A percentile compares a stretch with the other conserved stretches of the same genome.
phyloP scores from a whole-genome alignment of 1,140 invertebrate species.

The Tetragnatha versicolor region DNA sequence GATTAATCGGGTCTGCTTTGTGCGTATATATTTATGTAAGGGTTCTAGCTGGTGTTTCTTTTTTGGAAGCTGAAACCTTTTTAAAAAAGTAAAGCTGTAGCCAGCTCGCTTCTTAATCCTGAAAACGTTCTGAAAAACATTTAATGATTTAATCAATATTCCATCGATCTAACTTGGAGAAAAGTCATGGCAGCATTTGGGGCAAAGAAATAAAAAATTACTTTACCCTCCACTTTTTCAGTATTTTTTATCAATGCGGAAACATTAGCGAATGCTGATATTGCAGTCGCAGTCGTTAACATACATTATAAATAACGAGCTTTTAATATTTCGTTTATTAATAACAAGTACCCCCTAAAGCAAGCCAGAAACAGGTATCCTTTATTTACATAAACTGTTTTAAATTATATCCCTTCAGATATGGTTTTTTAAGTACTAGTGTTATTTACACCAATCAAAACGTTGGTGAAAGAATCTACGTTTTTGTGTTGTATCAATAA shows the following conservation, averaged over 20 bases:
- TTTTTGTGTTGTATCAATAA: too few relatives aligned
- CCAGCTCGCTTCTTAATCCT: constrained; percentile 29
- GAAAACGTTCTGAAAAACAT: constrained; percentile 46
- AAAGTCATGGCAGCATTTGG: constrained; percentile 48
- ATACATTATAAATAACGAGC: constrained; percentile 53
- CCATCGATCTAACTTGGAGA: constrained; percentile 42
- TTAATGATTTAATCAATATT: constrained; percentile 56
- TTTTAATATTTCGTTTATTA: constrained; percentile 53
- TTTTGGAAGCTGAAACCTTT: constrained; percentile 16
- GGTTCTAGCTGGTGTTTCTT: not conserved
- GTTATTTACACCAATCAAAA: too few relatives aligned
- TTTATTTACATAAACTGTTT: constrained; percentile 29
- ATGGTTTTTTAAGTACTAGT: too few relatives aligned
- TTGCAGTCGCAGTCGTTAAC: constrained; percentile 49
- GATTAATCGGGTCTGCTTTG: constrained; percentile 4
- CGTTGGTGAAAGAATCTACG: too few relatives aligned
- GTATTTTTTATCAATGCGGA: constrained; percentile 25
- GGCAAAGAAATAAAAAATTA: constrained; percentile 48
- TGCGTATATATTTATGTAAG: constrained; percentile 2
- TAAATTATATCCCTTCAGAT: not conserved
- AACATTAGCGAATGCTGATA: constrained; percentile 45
- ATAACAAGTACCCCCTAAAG: constrained; percentile 15
- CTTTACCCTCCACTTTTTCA: constrained; percentile 12
- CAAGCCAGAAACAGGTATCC: not conserved
- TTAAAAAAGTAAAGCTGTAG: constrained; percentile 20